Base-by-base conservation (phyloP, 2,888 invertebrate species). In the Syrista parreyssii region DNA sequence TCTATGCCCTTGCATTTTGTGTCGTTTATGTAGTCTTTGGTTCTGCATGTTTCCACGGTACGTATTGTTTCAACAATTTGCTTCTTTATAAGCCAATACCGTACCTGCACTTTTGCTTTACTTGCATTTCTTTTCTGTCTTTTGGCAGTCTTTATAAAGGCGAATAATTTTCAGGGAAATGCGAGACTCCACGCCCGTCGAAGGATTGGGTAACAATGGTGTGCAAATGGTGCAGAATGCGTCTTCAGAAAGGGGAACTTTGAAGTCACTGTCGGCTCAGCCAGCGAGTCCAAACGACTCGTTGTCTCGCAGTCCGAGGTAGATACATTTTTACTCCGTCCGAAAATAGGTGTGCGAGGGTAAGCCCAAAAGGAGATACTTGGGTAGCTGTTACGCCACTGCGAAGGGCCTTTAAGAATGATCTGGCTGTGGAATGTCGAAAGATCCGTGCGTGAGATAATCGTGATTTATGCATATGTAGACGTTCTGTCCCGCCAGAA, bases 191-290 rank as follows among this genome's bases (percentile, higher is more conserved):
- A 89, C 91, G 40, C 91, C 94, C 1, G 84, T 88, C 72, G 90
- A 90, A 83, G 88, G 87, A 72, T 78, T 87, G n/a, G 85, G 86
- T 76, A 90, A 87, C 78, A 91, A 89, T 79, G 84, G 83, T 12
- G 93, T 94, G 40, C 94, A 94, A 91, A 94, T 94, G 93, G 94
- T 94, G 6, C 94, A 94, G 86, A 94, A 94, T 85, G 93, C 94
- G 30, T 93, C 93, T 23, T 92, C 93, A 79, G 94, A 94, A 11
- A 93, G 94, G 33, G 93, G 94, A 75, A 94, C 94, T 11, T 88
- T 95, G 23, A 93, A 94, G 81, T 94, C 94, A 76, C 89, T 95
- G 12, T 94, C 94, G 73, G 92, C 87, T 87, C 93, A 76, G 91
- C 92, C 88, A 81, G 83, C 89, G 55, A 89, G 89, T 73, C 88